Evolutionary conservation across 2,797 vertebrate genomes (phyloP), one percentile per base, ranked within the genome.

Genomic region (Syngnathus rostellatus): DNA sequence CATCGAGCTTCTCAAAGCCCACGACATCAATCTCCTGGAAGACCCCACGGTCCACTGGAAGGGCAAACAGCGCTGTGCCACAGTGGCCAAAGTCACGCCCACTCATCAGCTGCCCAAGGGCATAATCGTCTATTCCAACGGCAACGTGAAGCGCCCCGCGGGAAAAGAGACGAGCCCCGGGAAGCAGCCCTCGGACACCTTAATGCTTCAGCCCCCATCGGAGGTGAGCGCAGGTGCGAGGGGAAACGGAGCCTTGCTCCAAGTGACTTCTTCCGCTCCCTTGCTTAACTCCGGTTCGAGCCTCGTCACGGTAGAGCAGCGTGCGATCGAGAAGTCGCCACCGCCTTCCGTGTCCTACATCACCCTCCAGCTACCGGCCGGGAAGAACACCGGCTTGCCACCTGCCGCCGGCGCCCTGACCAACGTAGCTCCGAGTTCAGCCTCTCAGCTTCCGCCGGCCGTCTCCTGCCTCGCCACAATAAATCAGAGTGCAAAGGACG

Each of bases 11-110:
- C 91, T 99, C 70, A 98, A 98, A 89, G 94, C 94, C 72, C 94
- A 99, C 64, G 95, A 95, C 74, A 96, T 99, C 79, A 97, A 93
- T 82, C 86, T 96, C 62, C 92, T 98, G 16, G 96, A 98, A 59
- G 96, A 99, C 77, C 97, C 95, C 55, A 98, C 96, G 1, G 88
- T 98, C 76, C 94, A 98, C 85, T 99, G 97, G 97, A 98, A 96
- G 83, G 95, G 96, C 72, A 98, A 95, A 79, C 90, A 94, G 67
- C 93, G 93, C 71, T 92, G 87, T 23, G 85, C 94, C 7, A 98
- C 96, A 81, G 91, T 97, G 68, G 93, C 93, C 1, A 94, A 96
- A 85, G 93, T 98, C 72, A 93, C 93, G 70, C 92, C 95, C 1
- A 80, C 92, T 58, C 94, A 98, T 72, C 93, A 95, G 76, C 89